These are phyloP conservation scores for Pelochelys cantorii DNA, from an alignment of 2,797 vertebrate genomes.

Conservation along the genomic window DNA sequence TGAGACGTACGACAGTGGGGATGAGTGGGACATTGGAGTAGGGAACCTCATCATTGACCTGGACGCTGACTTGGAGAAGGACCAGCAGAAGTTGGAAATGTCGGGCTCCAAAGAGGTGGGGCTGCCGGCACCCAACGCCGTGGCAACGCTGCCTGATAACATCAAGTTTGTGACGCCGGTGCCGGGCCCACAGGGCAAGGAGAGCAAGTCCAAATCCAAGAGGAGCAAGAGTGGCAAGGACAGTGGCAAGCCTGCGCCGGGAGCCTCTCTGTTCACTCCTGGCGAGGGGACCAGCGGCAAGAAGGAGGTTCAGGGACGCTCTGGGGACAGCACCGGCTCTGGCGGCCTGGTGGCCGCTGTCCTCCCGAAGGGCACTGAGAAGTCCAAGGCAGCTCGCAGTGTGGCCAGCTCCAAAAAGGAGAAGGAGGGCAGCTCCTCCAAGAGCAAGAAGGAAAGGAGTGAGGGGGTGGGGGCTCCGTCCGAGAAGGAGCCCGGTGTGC, in stretches of 20 bases:
- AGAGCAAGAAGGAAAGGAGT: constrained; percentile 97
- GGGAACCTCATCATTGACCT: constrained; percentile 99
- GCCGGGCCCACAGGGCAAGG: constrained; percentile 97
- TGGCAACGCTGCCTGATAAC: constrained; percentile 96
- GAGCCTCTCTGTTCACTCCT: constrained; percentile 84
- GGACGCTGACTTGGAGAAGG: constrained; percentile 99
- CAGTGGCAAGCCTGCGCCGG: constrained; percentile 89
- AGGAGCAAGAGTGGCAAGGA: constrained; percentile 99
- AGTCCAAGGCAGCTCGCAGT: constrained; percentile 92
- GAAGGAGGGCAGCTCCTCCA: constrained; percentile 92
- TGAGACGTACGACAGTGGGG: constrained; percentile 99
- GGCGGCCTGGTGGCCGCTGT: constrained; percentile 81
- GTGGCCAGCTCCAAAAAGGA: constrained; percentile 94
- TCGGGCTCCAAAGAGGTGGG: constrained; percentile 97
- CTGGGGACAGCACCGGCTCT: constrained; percentile 87
- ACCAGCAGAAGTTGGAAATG: constrained; percentile 98
- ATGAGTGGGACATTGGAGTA: constrained; percentile 99
- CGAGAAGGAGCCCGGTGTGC: constrained; percentile 92
- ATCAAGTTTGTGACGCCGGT: constrained; percentile 98
- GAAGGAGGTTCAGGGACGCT: constrained; percentile 93
- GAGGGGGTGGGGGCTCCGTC: constrained; percentile 85
- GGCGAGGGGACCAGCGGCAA: constrained; percentile 89
- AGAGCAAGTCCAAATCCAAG: constrained; percentile 99
- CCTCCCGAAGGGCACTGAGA: constrained; percentile 91
- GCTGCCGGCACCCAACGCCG: constrained; percentile 93